Evolutionary conservation across 1,140 invertebrate species (phyloP).

Genomic region (Aphelenchoides avenae): DNA sequence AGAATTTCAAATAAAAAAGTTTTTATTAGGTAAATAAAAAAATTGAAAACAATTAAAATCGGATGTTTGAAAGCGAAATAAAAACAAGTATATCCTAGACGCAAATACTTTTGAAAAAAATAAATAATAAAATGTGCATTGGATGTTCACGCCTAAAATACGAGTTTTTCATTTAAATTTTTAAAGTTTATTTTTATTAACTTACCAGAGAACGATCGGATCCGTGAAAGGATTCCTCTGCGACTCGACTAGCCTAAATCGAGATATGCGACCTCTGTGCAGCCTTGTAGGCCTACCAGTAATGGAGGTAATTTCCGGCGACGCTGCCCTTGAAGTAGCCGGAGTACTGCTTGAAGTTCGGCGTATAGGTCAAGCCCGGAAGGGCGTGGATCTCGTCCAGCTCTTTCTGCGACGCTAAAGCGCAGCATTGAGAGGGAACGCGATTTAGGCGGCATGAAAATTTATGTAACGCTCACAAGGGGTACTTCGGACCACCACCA

Average conservation of each 20-base stretch:
- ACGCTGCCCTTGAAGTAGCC: constrained; percentile 39
- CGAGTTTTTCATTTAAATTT: background rate
- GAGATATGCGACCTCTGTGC: background rate
- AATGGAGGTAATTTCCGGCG: constrained; percentile 44
- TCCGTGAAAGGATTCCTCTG: constrained; percentile 22
- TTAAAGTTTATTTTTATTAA: background rate
- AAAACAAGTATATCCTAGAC: background rate
- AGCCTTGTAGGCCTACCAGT: constrained; percentile 40
- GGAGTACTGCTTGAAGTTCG: constrained; percentile 44
- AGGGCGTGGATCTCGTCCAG: constrained; percentile 20
- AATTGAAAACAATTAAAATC: constrained; percentile 28
- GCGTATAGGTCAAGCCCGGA: constrained; percentile 42
- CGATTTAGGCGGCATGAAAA: too few species aligned
- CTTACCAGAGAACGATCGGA: constrained; percentile 37
- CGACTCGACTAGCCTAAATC: constrained; percentile 37
- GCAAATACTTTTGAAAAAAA: background rate
- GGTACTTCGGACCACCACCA: too few species aligned
- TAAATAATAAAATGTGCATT: background rate
- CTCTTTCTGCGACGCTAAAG: constrained; percentile 18
- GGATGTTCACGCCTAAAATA: background rate
- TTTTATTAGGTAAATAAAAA: constrained; percentile 1
- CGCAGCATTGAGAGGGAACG: background rate
- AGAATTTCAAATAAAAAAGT: background rate
- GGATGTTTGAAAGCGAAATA: constrained; percentile 12
- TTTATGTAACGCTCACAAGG: too few species aligned